Conservation (phyloP, 2,113 vertebrate genomes). For the Sarotherodon lohbergeri region DNA sequence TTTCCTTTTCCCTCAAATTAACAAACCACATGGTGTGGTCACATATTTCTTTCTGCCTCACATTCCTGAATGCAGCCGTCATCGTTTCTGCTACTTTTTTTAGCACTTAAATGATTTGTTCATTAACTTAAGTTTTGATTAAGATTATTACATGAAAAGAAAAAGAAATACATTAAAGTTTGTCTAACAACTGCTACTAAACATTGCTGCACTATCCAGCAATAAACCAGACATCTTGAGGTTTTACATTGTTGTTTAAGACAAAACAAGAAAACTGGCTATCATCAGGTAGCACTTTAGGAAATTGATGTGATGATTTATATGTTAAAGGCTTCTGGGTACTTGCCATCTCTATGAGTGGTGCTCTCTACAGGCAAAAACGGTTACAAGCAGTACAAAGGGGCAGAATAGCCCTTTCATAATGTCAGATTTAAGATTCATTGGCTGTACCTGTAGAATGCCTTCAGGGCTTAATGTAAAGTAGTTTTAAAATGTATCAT, state of each 20-base stretch:
- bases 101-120: background rate
- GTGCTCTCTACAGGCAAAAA: background rate
- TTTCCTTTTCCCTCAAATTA: background rate
- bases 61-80: background rate
- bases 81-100: background rate
- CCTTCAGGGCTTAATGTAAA: background rate
- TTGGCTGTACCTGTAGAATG: slow-evolving; percentile 3
- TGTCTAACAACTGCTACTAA: background rate
- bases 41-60: background rate
- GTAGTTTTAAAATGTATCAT: background rate
- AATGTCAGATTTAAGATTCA: background rate
- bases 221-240: background rate
- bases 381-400: background rate
- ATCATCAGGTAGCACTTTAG: background rate
- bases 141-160: background rate
- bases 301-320: background rate
- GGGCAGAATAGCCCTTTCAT: background rate
- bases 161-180: background rate
- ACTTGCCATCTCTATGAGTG: slow-evolving; percentile 6
- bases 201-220: background rate
- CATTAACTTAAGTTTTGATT: background rate
- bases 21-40: background rate
- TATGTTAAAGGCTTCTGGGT: background rate
- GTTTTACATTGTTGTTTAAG: background rate
- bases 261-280: background rate